These are phyloP conservation scores for Drosophila jambulina DNA, from an alignment of 1,140 invertebrate species.

Conservation along the genomic window DNA sequence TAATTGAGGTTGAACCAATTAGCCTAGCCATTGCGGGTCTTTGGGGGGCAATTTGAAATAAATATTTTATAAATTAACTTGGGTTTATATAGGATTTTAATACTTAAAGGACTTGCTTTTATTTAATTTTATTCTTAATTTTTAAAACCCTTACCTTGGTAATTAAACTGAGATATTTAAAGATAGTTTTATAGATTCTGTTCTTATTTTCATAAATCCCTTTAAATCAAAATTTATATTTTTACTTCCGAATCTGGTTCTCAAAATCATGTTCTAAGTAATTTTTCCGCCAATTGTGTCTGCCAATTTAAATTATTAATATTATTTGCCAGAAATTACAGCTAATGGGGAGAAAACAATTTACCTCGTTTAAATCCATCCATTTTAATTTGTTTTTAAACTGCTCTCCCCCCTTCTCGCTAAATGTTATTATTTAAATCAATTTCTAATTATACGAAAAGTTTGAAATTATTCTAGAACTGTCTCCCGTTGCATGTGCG, in stretches of 20 bases:
- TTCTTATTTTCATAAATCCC: neutral
- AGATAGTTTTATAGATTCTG: too few species aligned
- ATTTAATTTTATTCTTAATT: neutral
- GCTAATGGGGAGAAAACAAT: neutral
- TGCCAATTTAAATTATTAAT: neutral
- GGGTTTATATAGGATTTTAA: neutral
- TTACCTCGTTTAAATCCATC: slow-evolving; percentile 1
- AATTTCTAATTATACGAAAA: slow-evolving; percentile 4
- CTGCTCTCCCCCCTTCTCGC: neutral
- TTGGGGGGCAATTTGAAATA: neutral
- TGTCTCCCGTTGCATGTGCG: slow-evolving; percentile 33
- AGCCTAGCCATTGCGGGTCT: neutral
- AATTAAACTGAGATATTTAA: neutral
- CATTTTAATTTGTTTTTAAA: neutral
- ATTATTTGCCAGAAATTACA: slow-evolving; percentile 4
- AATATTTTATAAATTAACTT: neutral
- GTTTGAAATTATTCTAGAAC: slow-evolving; percentile 9
- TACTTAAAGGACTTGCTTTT: too few species aligned
- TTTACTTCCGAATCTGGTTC: too few species aligned
- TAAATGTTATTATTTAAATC: slow-evolving; percentile 12
- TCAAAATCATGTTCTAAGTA: neutral
- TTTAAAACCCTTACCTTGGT: neutral
- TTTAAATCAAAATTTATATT: neutral
- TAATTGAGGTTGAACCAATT: slow-evolving; percentile 46
- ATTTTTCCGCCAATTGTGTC: neutral